Conservation (phyloP, 1,140 invertebrate genomes). For the Prorops nasuta region DNA sequence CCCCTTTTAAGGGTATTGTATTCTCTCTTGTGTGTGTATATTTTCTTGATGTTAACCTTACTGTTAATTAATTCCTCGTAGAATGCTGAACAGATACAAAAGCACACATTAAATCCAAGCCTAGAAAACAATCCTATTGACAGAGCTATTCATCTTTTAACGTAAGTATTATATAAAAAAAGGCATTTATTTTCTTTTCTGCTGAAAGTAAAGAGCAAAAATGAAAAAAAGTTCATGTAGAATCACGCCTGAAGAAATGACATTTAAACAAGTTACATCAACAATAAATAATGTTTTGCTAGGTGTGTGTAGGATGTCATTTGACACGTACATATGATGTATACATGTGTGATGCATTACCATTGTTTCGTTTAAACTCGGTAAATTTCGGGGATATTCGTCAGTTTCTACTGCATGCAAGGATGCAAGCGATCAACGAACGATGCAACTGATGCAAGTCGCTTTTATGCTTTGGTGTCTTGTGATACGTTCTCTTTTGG, state of each 20-base stretch:
- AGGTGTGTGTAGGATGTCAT: not conserved
- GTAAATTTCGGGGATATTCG: not conserved
- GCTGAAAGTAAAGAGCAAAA: no score
- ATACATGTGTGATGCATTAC: not conserved
- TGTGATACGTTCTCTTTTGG: no score
- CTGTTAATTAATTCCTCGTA: conserved; percentile 14
- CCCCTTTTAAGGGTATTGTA: conserved; percentile 25
- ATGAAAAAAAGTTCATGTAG: no score
- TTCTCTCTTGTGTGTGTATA: conserved; percentile 35
- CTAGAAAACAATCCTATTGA: conserved; percentile 37
- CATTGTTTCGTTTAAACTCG: conserved; percentile 1
- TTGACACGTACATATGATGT: no score
- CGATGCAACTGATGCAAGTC: no score
- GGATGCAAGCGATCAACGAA: no score
- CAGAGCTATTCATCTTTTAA: conserved; percentile 39
- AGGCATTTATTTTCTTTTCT: no score
- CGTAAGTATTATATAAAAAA: conserved; percentile 30
- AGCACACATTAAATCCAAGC: conserved; percentile 31
- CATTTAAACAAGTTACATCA: no score
- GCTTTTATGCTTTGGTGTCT: no score
- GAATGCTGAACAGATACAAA: conserved; percentile 39
- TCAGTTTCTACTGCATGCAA: not conserved
- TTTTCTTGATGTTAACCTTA: conserved; percentile 54
- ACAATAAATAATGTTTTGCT: no score
- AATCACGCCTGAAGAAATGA: no score